Base-by-base conservation (phyloP, 2,888 invertebrate genomes). In the Gastracanthus pulcherrimus region DNA sequence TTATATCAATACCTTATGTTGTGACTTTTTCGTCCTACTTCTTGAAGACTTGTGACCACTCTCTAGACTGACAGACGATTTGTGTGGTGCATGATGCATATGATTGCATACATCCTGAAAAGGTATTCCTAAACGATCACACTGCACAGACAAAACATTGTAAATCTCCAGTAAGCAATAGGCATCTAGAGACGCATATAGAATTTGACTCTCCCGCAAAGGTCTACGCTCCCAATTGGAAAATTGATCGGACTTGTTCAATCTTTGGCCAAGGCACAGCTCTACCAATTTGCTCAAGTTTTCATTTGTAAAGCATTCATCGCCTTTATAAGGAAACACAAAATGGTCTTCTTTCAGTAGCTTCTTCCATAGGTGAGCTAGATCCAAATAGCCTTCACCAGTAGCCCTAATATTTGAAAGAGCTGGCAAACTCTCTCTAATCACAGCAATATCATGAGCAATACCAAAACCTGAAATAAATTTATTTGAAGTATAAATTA, bases 221-320 rank as follows among this genome's bases (percentile, higher is more conserved):
- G 98, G 98, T 85, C 98, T 93, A 85, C 95, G 94, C 88, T 97
- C 96, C 98, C 98, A 98, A 91, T 98, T 97, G 0, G 97, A 97
- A 92, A 97, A 96, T 89, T 97, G 97, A 92, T 98, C 97, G n/a
- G 95, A 94, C 91, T 98, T 98, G 91, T 97, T 95, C 58, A 98
- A 92, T 62, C 95, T 94, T 76, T 94, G 92, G 6, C 97, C 97
- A 88, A 97, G 94, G 89, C 96, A 96, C 55, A 95, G 92, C 88
- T 95, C 94, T 0, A 97, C 96, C 79, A 97, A 92, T 83, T 95
- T 95, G 87, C 95, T 95, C 31, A 98, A 93, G 84, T 96, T 95
- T 82, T 94, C 94, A 3, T 95, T 95, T 23, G 92, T 92, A 85
- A 90, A 92, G 83, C 92, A 92, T 86, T 91, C 92, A 86, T 92